Evolutionary conservation across 2,797 vertebrate genomes (phyloP).

Genomic region (Salarias fasciatus): DNA sequence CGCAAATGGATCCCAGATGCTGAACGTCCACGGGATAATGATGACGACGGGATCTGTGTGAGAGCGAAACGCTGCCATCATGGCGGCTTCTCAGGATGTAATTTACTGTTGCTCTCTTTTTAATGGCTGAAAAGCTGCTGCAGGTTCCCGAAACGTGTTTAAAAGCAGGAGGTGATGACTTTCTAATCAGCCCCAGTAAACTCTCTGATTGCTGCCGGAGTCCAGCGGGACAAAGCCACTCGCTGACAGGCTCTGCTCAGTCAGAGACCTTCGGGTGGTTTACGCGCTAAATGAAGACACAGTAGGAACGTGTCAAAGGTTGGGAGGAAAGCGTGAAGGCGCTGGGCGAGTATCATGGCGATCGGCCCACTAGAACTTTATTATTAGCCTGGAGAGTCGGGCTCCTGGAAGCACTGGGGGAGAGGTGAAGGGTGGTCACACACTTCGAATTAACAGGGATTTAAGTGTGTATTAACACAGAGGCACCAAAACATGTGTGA

Average conservation of each 20-base stretch:
- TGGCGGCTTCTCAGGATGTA: conserved; percentile 53
- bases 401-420: neutral
- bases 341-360: no score
- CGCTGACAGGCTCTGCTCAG: no score
- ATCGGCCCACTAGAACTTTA: no score
- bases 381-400: neutral
- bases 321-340: neutral
- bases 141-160: conserved; percentile 37
- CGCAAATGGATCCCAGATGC: conserved; percentile 72
- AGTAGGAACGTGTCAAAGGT: neutral
- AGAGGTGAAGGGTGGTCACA: neutral
- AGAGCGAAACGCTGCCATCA: conserved; percentile 34
- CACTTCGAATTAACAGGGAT: neutral
- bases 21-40: conserved; percentile 57
- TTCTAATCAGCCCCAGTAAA: conserved; percentile 44
- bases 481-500: no score
- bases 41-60: conserved; percentile 55
- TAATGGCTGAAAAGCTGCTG: conserved; percentile 51
- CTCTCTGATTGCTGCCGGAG: conserved; percentile 18
- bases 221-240: no score
- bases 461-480: no score
- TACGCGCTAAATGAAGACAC: conserved; percentile 3
- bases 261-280: no score
- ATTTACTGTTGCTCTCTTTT: conserved; percentile 59
- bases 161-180: conserved; percentile 40